Conservation (phyloP, 2,113 vertebrate species). For the Notarius lentiginosus region DNA sequence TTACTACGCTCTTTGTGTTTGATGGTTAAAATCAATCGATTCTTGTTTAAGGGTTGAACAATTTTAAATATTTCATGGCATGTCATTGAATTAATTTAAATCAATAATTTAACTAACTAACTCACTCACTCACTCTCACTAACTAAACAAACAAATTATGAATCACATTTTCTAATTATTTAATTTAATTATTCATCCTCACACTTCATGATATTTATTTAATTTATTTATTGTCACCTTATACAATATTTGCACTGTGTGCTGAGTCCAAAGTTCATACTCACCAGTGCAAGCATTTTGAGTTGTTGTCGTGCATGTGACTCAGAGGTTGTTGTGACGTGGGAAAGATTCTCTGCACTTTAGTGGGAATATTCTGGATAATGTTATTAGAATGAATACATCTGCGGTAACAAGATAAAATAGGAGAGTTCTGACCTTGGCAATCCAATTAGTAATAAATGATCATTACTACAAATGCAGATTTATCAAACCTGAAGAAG, state of each 20-base stretch:
- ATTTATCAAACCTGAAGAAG: neutral
- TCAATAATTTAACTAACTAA: too few relatives aligned
- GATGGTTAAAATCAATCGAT: neutral
- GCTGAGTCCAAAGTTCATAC: too few relatives aligned
- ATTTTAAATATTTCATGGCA: too few relatives aligned
- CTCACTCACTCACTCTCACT: too few relatives aligned
- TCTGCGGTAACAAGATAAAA: neutral
- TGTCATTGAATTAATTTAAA: too few relatives aligned
- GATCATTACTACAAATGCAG: neutral
- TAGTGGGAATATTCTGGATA: neutral
- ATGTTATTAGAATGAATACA: neutral
- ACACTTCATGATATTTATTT: neutral
- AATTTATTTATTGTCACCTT: neutral
- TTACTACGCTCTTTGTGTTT: neutral
- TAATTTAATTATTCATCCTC: neutral
- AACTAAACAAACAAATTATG: too few relatives aligned
- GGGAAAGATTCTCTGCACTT: neutral
- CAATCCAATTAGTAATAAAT: neutral
- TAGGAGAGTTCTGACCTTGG: neutral
- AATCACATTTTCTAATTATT: too few relatives aligned
- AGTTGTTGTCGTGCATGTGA: neutral
- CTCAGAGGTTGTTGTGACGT: neutral
- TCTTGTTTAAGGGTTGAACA: too few relatives aligned
- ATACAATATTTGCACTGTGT: neutral
- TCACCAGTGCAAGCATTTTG: too few relatives aligned